Percentiles rank a stretch among this genome's conserved stretches.
phyloP scores from a whole-genome alignment of 2,888 invertebrate species.

The Ceratothoa steindachneri region DNA sequence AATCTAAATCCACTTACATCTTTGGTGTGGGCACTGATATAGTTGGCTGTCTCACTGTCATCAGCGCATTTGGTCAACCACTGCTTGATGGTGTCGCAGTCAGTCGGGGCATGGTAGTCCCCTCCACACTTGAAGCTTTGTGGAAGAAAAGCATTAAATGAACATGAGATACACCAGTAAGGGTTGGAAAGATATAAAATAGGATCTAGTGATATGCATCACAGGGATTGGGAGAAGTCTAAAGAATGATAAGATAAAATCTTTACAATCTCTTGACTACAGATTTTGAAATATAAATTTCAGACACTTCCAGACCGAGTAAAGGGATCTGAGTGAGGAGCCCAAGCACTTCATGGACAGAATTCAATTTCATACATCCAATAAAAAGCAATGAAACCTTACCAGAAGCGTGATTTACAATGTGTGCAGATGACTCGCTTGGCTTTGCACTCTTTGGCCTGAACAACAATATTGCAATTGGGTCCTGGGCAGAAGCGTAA shows the following conservation, averaged over 20 bases:
- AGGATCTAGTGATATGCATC: no score
- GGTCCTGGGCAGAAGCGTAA: conserved; percentile 87
- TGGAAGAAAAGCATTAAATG: no score
- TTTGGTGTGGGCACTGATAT: conserved; percentile 97
- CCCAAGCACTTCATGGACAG: no score
- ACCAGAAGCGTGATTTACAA: conserved; percentile 89
- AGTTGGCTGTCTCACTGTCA: conserved; percentile 99
- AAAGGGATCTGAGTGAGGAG: no score
- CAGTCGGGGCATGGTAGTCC: conserved; percentile 97
- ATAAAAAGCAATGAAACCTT: no score
- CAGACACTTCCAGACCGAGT: no score
- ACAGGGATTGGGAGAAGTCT: not conserved
- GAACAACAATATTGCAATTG: conserved; percentile 84
- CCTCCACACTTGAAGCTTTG: conserved; percentile 87
- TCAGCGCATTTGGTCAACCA: conserved; percentile 99
- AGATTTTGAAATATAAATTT: no score
- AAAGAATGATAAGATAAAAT: no score
- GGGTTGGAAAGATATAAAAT: no score
- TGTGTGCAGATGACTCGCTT: conserved; percentile 82
- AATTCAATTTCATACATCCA: no score
- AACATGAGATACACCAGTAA: no score
- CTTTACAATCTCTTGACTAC: no score
- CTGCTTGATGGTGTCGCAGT: conserved; percentile 87
- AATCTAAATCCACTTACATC: conserved; percentile 64
- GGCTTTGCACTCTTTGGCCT: conserved; percentile 73